Conservation (phyloP, 2,113 vertebrate species). For the Salvelinus fontinalis region DNA sequence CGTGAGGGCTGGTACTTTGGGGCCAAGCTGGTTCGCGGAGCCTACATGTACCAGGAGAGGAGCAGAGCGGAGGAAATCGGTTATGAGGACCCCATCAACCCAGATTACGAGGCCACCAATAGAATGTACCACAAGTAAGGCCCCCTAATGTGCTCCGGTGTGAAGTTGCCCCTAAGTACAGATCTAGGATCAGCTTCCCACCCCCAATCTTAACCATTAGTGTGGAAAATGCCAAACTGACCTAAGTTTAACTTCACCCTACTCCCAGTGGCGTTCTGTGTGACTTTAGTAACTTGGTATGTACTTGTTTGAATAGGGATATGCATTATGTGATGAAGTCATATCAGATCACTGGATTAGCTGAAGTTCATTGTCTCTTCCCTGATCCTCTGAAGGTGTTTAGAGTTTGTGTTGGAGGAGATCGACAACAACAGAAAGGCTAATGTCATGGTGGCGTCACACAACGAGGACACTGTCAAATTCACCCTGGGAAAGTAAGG, state of each 20-base stretch:
- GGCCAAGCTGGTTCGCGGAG: slow-evolving; percentile 89
- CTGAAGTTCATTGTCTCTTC: not conserved
- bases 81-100: slow-evolving; percentile 89
- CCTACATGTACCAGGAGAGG: slow-evolving; percentile 93
- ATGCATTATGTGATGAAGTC: not conserved
- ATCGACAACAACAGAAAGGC: slow-evolving; percentile 75
- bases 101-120: slow-evolving; percentile 83
- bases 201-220: not conserved
- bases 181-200: not conserved
- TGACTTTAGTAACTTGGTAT: not conserved
- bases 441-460: slow-evolving; percentile 90
- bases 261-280: not conserved
- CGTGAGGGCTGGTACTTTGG: slow-evolving; percentile 88
- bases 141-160: not conserved
- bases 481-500: slow-evolving; percentile 83
- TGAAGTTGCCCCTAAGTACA: not conserved
- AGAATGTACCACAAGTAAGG: slow-evolving; percentile 82
- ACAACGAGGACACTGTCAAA: slow-evolving; percentile 86
- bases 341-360: not conserved
- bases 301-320: not conserved
- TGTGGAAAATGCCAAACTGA: not conserved
- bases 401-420: slow-evolving; percentile 86
- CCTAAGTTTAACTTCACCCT: not conserved
- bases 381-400: slow-evolving; percentile 75
- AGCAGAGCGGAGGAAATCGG: slow-evolving; percentile 77